Evolutionary conservation across 2,888 invertebrate species (phyloP), one percentile per base, ranked within the genome.

Genomic region (Celastrina argiolus): DNA sequence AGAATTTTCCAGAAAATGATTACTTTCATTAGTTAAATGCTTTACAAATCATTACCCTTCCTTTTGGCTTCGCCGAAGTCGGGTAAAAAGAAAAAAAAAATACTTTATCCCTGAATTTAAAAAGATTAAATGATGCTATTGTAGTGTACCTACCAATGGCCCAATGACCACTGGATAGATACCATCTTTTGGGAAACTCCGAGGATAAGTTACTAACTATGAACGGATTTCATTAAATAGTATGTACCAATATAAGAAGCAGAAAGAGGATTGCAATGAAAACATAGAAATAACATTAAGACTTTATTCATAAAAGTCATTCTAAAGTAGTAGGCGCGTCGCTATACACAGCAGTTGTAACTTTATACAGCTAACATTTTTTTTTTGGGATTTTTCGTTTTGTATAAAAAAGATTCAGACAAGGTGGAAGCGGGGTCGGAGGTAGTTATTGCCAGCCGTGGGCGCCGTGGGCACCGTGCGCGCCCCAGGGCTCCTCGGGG

Each of bases 361-460:
- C 86, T 83, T 84, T 84, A 86, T 88, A 89, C 87, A 88, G 80
- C 77, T 76, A 81, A 83, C 76, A 76, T 81, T 81, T 83, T 81
- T 81, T 83, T 84, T 88, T 86, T 84, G 77, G 74, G 75, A 79
- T 87, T 88, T 84, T 74, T 79, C 74, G 78, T 88, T 88, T 88
- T 87, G 80, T 88, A 87, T 85, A 85, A 88, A 85, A 86, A 85
- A 75, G 78, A 77, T 78, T 87, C 81, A 81, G 82, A 82, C 82
- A 81, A 83, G 81, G 75, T 74, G 75, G 75, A 73, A 76, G 78
- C 78, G 71, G 75, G 77, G 79, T 84, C 80, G 71, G 84, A 81
- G 82, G 85, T 85, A 84, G 81, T 87, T 72, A 88, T 81, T 88
- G 84, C 88, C 89, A 89, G 78, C 87, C 88, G 73, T 81, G 80